Base-by-base conservation (phyloP, 2,113 vertebrate species). In the Halichoeres trimaculatus region DNA sequence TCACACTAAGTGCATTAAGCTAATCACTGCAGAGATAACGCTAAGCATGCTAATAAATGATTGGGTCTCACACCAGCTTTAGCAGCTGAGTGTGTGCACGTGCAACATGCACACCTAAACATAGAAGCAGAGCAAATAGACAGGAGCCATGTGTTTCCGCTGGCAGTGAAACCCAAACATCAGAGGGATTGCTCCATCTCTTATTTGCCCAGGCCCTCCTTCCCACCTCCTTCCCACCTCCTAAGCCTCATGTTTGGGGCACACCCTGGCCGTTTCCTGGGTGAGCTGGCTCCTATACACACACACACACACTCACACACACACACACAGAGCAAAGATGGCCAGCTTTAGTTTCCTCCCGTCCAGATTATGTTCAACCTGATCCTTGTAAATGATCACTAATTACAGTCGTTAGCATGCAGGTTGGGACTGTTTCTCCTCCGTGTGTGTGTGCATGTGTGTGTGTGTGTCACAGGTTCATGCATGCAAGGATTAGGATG, bases 321-420 rank as follows among this genome's bases (percentile, higher is more conserved):
- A 45, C 30, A 47, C 70, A 60, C 38, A 26, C 52, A 50, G 0
- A 57, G 50, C 11, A 10, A 75, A 69, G 76, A 86, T 81, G 82
- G 22, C 78, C 56, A 23, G 75, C 52, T 87, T 86, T 62, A 61
- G 86, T 92, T 89, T 87, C 81, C 74, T 83, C 76, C 82, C 81
- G 69, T 83, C 73, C 78, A 88, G 83, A 90, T 91, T 88, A 91
- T 76, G 78, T 76, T 87, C 62, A 89, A 91, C 88, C 80, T 79
- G 80, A 91, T 91, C 89, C 83, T 69, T 84, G 85, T 84, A 88
- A 90, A 85, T 84, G 64, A 90, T 80, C 84, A 87, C 50, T 89
- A 89, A 89, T 93, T 88, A 91, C 75, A 74, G 45, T 79, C 77
- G 60, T 75, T 71, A 88, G 77, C 70, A 80, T 88, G 75, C 71